These are phyloP conservation scores for Leucophora obtusa DNA, from an alignment of 2,888 invertebrate species.

Conservation along the genomic window DNA sequence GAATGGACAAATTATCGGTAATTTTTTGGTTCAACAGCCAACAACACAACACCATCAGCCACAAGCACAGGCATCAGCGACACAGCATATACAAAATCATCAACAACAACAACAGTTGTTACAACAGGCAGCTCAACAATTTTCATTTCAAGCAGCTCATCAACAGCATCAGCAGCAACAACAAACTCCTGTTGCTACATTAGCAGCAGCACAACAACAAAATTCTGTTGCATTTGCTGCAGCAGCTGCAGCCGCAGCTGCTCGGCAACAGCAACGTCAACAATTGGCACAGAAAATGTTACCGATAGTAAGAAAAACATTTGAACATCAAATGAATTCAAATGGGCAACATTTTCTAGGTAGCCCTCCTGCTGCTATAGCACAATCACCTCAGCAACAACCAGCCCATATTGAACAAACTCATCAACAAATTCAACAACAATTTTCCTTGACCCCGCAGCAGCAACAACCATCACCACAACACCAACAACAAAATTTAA, in stretches of 20 bases:
- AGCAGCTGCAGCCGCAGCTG: constrained; percentile 54
- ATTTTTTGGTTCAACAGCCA: constrained; percentile 73
- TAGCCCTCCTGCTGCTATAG: constrained; percentile 65
- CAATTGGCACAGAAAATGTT: constrained; percentile 70
- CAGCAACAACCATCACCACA: constrained; percentile 66
- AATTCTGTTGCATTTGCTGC: constrained; percentile 59
- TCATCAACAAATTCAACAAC: constrained; percentile 71
- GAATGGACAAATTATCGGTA: constrained; percentile 77
- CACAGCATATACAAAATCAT: constrained; percentile 35
- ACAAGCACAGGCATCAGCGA: constrained; percentile 66
- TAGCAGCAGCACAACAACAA: constrained; percentile 59
- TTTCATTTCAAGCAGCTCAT: constrained; percentile 35
- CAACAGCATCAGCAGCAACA: constrained; percentile 63
- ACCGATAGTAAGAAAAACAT: constrained; percentile 70
- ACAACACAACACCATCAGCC: constrained; percentile 63
- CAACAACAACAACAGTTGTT: constrained; percentile 46
- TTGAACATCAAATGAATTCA: constrained; percentile 68
- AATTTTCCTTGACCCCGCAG: constrained; percentile 68
- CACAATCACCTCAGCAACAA: constrained; percentile 64
- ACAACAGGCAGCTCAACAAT: constrained; percentile 59
- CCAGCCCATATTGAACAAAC: constrained; percentile 66
- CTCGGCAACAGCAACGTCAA: constrained; percentile 53
- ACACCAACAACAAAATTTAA: constrained; percentile 61
- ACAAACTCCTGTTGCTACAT: constrained; percentile 66
- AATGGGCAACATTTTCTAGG: constrained; percentile 73